Evolutionary conservation across 1,140 invertebrate genomes (phyloP), one percentile per base, ranked within the genome.

Genomic region (Colletes latitarsis): DNA sequence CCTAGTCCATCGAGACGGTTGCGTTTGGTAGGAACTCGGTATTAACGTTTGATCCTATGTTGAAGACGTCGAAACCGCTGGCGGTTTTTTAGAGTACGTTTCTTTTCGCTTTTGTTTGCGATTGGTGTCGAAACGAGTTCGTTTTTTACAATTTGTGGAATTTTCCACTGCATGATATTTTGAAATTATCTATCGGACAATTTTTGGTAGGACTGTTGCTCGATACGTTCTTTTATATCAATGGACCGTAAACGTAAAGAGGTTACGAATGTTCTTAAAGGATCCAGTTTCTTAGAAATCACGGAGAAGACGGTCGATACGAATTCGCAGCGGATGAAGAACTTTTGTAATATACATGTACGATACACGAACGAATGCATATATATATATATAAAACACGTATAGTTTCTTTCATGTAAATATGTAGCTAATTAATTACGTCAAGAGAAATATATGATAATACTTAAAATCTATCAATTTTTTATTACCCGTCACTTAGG

Each of bases 311-410:
- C 14, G 73, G 58, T 49, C 67, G 21, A 71, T 5, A 14, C 57
- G 53, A 81, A 73, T 9, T 43, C 21, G 52, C 55, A 71, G 21
- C 6, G 60, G 17, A 77, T 49, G n/a, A 68, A 21, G 52, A 68
- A 67, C 67, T 89, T 89, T 90, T 90, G 84, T 89, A 89, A 89
- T n/a, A 87, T 89, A 89, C n/a, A 80, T 88, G 85, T 90, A 89
- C 84, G 57, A 84, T 78, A 80, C 72, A 76, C 73, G 70, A 86
- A 64, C 30, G 76, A 74, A 80, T 77, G 83, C 57, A 83, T 75
- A 83, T 69, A 84, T 69, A 84, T 69, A 73, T 64, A 82, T 82
- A 84, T 75, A 72, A 75, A 80, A 60, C 19, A 83, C 17, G 30
- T 75, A 73, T 67, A 60, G 41, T 80, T 81, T 76, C 83, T 66